Conservation (phyloP, 1,140 invertebrate genomes). For the Panagrolaimus sp. region DNA sequence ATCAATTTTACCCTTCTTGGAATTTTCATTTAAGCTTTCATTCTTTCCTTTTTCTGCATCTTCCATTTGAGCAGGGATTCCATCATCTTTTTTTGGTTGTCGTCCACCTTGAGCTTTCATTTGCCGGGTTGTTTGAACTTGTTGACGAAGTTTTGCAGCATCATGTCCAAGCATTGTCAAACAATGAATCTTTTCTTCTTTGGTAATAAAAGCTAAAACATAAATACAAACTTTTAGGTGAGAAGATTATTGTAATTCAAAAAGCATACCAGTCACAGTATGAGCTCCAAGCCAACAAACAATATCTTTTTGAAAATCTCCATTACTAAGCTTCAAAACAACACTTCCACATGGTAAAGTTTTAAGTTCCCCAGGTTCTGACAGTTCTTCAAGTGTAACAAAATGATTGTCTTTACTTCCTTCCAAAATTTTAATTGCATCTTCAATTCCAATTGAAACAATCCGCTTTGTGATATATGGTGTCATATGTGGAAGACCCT, state of each 20-base stretch:
- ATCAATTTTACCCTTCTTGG: too few species aligned
- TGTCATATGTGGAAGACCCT: conserved; percentile 30
- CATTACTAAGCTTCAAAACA: conserved; percentile 25
- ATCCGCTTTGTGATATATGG: conserved; percentile 43
- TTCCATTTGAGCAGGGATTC: too few species aligned
- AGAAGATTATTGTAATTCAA: too few species aligned
- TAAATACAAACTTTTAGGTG: too few species aligned
- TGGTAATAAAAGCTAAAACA: conserved; percentile 33
- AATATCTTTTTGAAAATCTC: conserved; percentile 32
- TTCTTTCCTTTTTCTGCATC: too few species aligned
- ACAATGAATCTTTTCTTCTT: conserved; percentile 46
- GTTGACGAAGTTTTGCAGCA: conserved; percentile 16
- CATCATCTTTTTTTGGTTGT: too few species aligned
- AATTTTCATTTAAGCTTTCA: too few species aligned
- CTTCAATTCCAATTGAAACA: conserved; percentile 22
- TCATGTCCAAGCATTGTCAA: conserved; percentile 43
- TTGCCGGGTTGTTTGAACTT: conserved; percentile 20
- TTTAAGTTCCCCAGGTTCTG: conserved; percentile 16
- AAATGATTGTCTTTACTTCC: conserved; percentile 37
- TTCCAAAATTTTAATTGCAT: conserved; percentile 29
- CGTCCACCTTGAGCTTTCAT: conserved; percentile 4
- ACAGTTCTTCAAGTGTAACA: conserved; percentile 27
- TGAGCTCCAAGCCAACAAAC: conserved; percentile 39
- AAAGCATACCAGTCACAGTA: conserved; percentile 24
- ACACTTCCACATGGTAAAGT: conserved; percentile 28